Percentiles rank a stretch among this genome's conserved stretches.
Evolutionary conservation across 2,888 invertebrate genomes (phyloP).

Genomic region (Epinotia brunnichana): DNA sequence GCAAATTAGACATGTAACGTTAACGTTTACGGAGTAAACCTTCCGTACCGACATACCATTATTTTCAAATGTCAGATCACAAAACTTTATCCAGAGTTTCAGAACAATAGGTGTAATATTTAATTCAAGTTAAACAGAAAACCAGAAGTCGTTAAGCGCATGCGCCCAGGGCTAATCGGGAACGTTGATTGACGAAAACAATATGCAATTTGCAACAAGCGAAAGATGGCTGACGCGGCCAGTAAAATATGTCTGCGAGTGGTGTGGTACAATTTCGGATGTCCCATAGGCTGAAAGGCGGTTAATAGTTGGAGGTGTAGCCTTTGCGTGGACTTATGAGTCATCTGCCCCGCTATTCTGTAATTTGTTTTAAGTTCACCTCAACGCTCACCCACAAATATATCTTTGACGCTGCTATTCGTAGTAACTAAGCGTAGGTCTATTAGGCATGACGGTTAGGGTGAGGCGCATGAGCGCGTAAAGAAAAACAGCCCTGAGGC

Average conservation of each 20-base stretch:
- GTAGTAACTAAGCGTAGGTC: too few species aligned
- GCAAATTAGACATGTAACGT: neutral
- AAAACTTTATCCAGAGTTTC: slow-evolving; percentile 5
- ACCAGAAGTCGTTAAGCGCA: slow-evolving; percentile 44
- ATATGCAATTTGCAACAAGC: slow-evolving; percentile 54
- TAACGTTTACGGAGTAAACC: neutral
- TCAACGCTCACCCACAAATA: too few species aligned
- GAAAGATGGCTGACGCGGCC: slow-evolving; percentile 52
- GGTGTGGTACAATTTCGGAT: slow-evolving; percentile 39
- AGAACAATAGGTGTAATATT: slow-evolving; percentile 38
- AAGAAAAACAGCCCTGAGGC: too few species aligned
- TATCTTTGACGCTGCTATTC: too few species aligned
- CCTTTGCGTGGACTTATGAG: too few species aligned
- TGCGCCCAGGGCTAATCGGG: slow-evolving; percentile 38
- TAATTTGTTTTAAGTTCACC: too few species aligned
- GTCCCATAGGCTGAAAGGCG: neutral
- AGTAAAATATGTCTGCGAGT: slow-evolving; percentile 52
- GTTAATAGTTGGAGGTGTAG: too few species aligned
- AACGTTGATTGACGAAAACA: slow-evolving; percentile 57
- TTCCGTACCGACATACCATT: neutral
- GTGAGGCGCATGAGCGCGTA: too few species aligned
- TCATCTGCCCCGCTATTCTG: too few species aligned
- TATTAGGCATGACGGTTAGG: too few species aligned
- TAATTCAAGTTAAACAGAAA: slow-evolving; percentile 41
- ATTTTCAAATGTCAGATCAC: neutral